Base-by-base conservation (phyloP, 2,888 invertebrate species). In the Autographa pulchrina region DNA sequence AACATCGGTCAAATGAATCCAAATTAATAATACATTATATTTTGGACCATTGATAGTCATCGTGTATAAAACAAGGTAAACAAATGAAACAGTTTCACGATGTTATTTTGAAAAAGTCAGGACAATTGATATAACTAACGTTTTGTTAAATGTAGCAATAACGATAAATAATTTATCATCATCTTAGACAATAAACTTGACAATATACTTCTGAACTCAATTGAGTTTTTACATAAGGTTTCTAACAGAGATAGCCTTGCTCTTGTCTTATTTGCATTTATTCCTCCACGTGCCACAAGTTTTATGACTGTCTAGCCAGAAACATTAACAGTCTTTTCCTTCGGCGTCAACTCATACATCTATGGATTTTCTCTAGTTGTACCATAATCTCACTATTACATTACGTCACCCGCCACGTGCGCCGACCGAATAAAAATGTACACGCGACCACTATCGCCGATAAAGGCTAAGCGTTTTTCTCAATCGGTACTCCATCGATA, bases 401-500 rank as follows among this genome's bases (percentile, higher is more conserved):
- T 80, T 80, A 84, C 82, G 85, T 83, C 85, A 78, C 62, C 66
- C 56, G 80, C 82, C 88, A 89, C 89, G 88, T 89, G 91, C 85
- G 73, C 54, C 60, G 71, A 61, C 79, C 72, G 71, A 63, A 65
- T 74, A 87, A 88, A 89, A 86, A 84, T 85, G 78, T 62, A 78
- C 84, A 83, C 78, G 83, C 83, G 81, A 81, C 81, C 82, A 85
- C 85, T 85, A 86, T 87, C 83, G 75, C 83, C 86, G 84, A 86
- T 87, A 85, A 82, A 83, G 68, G 68, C 66, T 62, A 67, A 91
- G 83, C 90, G 86, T 89, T 93, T 91, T 89, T 88, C 88, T 89
- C 86, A 88, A 92, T 90, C 87, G 89, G 77, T 89, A 89, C 90
- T 89, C 85, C 88, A 89, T 90, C 91, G 90, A 89, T 89, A 89